A percentile compares a stretch with the other conserved stretches of the same genome.
Conservation (phyloP, 2,113 vertebrate genomes). For the Platysteira castanea region DNA sequence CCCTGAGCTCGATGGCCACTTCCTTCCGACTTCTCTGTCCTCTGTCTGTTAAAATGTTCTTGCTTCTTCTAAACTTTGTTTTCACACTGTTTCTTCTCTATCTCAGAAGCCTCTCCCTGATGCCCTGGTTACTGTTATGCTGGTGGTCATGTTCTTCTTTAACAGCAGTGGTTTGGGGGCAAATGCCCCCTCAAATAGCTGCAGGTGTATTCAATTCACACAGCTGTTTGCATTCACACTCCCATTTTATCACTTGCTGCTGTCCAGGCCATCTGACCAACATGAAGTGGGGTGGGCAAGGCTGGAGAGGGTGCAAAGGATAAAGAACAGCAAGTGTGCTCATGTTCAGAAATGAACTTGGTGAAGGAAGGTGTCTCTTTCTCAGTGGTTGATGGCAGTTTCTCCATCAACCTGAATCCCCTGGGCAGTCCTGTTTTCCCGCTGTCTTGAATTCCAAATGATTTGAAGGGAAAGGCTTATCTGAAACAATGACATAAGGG, state of each 20-base stretch:
- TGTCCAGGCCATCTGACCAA: neutral
- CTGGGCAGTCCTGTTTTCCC: neutral
- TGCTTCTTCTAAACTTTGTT: neutral
- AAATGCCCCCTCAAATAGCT: neutral
- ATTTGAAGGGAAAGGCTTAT: neutral
- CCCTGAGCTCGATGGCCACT: rapidly evolving
- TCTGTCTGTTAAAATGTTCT: neutral
- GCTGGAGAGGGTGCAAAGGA: neutral
- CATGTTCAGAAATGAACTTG: neutral
- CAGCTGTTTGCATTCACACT: neutral
- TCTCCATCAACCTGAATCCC: neutral
- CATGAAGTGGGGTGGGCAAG: neutral
- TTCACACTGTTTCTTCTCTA: neutral
- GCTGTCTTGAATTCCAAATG: neutral
- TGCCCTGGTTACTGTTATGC: neutral
- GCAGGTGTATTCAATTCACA: neutral
- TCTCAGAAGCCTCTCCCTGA: neutral
- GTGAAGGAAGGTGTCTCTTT: neutral
- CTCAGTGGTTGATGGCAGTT: neutral
- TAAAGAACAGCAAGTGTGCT: neutral
- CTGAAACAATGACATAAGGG: neutral
- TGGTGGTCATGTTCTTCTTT: neutral
- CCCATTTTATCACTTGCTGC: neutral
- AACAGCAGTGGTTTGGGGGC: neutral
- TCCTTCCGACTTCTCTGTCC: neutral